Conservation (phyloP, 2,113 vertebrate genomes). For the Tympanuchus pallidicinctus region DNA sequence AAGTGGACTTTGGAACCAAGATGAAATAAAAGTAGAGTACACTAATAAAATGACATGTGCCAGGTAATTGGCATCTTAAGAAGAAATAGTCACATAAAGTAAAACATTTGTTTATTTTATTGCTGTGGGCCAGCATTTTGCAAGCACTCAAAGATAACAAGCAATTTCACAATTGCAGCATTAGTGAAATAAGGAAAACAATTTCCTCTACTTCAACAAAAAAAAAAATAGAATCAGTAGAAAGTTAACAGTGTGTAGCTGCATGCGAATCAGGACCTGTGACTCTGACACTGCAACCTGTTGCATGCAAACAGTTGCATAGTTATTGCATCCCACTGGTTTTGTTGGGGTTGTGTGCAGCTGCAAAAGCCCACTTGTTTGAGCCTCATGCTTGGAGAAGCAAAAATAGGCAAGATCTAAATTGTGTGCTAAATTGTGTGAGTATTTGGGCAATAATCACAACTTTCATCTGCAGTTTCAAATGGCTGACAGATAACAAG, state of each 20-base stretch:
- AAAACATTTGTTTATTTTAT: constrained; percentile 27
- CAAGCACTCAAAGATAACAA: not conserved
- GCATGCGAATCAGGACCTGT: not conserved
- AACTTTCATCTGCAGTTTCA: not conserved
- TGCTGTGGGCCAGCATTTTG: not conserved
- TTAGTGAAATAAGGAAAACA: constrained; percentile 14
- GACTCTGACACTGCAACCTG: not conserved
- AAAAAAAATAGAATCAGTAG: not conserved
- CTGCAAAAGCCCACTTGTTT: not conserved
- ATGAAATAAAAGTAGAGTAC: not conserved
- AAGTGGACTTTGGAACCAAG: constrained; percentile 5
- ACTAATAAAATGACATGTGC: not conserved
- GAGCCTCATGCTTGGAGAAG: not conserved
- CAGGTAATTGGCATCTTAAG: constrained; percentile 1
- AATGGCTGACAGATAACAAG: not conserved
- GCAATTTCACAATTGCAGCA: not conserved
- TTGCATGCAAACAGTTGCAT: not conserved
- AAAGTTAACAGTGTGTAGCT: not conserved
- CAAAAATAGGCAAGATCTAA: not conserved
- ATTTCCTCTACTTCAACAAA: constrained; percentile 30
- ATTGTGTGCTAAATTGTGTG: not conserved
- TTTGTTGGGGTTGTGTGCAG: not conserved
- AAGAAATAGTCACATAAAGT: not conserved
- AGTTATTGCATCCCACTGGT: not conserved
- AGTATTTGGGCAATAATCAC: not conserved